These are phyloP conservation scores for Laterallus jamaicensis DNA, from an alignment of 2,113 vertebrate genomes.

Conservation along the genomic window DNA sequence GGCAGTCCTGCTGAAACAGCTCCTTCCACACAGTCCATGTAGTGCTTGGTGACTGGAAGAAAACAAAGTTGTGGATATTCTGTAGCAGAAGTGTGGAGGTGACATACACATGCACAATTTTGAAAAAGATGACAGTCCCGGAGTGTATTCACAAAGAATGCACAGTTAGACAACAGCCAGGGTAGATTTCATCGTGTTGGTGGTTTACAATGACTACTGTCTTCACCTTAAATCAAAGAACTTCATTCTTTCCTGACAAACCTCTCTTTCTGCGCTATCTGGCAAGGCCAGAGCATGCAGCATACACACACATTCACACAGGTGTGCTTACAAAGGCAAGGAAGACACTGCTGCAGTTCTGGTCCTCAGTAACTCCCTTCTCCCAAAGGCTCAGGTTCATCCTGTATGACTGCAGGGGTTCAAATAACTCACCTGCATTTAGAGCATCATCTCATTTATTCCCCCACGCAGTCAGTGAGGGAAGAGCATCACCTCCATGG, in stretches of 20 bases:
- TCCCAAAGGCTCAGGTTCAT: neutral
- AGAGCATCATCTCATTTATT: neutral
- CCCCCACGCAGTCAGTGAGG: neutral
- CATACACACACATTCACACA: accelerated
- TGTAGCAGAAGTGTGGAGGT: neutral
- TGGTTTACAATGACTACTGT: neutral
- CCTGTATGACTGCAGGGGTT: neutral
- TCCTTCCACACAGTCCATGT: neutral
- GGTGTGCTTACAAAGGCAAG: accelerated
- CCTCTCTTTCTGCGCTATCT: neutral
- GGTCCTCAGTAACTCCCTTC: neutral
- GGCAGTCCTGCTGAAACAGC: neutral
- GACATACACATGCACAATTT: neutral
- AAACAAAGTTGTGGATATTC: neutral
- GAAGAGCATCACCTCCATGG: neutral
- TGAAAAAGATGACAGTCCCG: neutral
- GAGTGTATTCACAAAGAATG: neutral
- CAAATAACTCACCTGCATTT: neutral
- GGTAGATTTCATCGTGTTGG: neutral
- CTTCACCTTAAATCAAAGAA: neutral
- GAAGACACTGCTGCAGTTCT: neutral
- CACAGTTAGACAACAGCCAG: neutral
- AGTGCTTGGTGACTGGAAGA: neutral
- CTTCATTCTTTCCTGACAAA: neutral
- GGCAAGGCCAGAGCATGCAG: neutral